Evolutionary conservation across 2,888 invertebrate species (phyloP), one percentile per base, ranked within the genome.

Genomic region (Myopa tessellatipennis): DNA sequence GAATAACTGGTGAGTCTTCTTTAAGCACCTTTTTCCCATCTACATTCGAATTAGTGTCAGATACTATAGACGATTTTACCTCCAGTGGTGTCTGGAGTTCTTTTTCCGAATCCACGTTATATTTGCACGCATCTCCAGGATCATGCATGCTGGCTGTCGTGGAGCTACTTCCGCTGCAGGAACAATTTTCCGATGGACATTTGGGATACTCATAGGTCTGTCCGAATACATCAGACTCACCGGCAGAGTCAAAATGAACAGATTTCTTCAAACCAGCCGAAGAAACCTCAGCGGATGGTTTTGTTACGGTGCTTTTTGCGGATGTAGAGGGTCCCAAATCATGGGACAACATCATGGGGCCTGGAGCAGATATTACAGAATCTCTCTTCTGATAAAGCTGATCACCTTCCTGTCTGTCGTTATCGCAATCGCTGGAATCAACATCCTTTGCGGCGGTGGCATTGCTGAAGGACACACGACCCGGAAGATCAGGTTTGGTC

Each of bases 121-220:
- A 87, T 65, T 85, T 84, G 70, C 87, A 87, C 12, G 78, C 69
- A 38, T 85, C 85, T 0, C 78, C 45, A 0, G 83, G 82, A 55
- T 85, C 85, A 5, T 86, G 85, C 8, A 84, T 80, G 76, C 87
- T 87, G 14, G 86, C 84, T 40, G 87, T 88, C 38, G 88, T 88
- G 0, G 88, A 88, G 18, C 88, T 88, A n/a, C 87, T 83, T 0
- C 88, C 87, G 74, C 87, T 87, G 78, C 88, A 89, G 0, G 88
- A 86, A 55, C 88, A 89, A 79, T 89, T 88, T 77, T 89, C 89
- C 45, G 88, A 87, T 3, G 89, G 87, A 72, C 89, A 89, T 76
- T 89, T 88, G 5, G 87, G 85, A 68, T 87, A 88, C 80, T 88
- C 88, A 78, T 85, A 88, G 0, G 87, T 86, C 80, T 86, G 86